Evolutionary conservation across 2,113 vertebrate genomes (phyloP).

Genomic region (Colossoma macropomum): DNA sequence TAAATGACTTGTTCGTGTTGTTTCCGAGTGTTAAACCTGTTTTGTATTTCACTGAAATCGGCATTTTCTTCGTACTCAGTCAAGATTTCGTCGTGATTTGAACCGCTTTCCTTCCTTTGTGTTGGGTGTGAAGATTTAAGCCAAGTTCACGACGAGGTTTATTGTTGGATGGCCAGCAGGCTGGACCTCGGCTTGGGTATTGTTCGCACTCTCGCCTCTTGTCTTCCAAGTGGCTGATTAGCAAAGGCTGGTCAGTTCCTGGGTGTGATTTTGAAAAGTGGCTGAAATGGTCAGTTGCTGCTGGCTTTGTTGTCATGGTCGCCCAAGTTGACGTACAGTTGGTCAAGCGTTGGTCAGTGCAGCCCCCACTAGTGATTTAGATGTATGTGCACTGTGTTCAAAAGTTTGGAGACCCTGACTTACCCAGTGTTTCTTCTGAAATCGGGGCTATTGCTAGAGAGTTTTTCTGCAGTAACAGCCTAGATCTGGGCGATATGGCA

Average conservation of each 20-base stretch:
- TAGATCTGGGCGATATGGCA: no score
- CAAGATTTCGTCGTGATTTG: background rate
- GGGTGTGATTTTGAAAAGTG: background rate
- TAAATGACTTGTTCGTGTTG: background rate
- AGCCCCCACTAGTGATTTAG: no score
- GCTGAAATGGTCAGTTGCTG: background rate
- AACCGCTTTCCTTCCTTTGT: background rate
- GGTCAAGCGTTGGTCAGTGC: background rate
- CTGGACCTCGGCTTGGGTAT: slow-evolving; percentile 72
- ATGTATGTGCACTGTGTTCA: background rate
- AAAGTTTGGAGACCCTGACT: no score
- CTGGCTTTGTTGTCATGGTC: background rate
- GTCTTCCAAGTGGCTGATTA: background rate
- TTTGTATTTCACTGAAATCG: background rate
- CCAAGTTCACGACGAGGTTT: slow-evolving; percentile 63
- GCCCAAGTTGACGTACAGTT: no score
- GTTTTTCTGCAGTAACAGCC: no score
- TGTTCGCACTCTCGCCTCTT: slow-evolving; percentile 62
- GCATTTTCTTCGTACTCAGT: background rate
- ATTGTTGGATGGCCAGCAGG: slow-evolving; percentile 70
- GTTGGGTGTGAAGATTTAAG: slow-evolving; percentile 36
- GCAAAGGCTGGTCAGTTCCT: background rate
- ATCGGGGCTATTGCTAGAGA: no score
- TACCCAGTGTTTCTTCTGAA: no score
- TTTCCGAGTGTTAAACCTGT: background rate